phyloP scores from a whole-genome alignment of 2,113 vertebrate genomes.

The Cisticola juncidis region DNA sequence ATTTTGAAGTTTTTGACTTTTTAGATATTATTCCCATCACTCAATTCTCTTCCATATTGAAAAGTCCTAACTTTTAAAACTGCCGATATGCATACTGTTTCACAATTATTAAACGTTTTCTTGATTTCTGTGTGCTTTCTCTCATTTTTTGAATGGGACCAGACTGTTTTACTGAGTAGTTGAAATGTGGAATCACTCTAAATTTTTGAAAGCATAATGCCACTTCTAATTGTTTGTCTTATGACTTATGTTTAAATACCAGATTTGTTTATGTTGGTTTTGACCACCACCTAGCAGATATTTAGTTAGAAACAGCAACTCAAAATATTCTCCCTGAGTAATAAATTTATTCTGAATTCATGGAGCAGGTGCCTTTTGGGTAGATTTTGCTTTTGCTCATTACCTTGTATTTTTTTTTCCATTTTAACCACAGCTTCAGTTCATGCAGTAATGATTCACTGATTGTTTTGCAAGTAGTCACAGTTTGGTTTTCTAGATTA shows the following conservation, averaged over 20 bases:
- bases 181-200: not conserved
- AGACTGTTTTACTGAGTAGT: not conserved
- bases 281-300: not conserved
- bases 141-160: accelerated
- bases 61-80: not conserved
- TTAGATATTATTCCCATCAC: not conserved
- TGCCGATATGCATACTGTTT: not conserved
- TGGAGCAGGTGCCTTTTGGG: not conserved
- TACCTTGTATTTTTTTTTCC: not conserved
- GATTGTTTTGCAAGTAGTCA: not conserved
- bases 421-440: not conserved
- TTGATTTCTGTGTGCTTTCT: not conserved
- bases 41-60: not conserved
- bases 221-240: not conserved
- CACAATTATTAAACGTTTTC: not conserved
- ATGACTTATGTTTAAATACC: not conserved
- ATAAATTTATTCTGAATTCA: not conserved
- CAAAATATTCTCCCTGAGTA: not conserved
- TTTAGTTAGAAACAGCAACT: not conserved
- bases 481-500: not conserved
- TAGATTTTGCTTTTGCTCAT: not conserved
- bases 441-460: not conserved
- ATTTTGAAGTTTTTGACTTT: not conserved
- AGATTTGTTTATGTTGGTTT: not conserved
- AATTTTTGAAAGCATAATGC: not conserved